phyloP scores from a whole-genome alignment of 2,113 vertebrate species.

The Lutjanus erythropterus region DNA sequence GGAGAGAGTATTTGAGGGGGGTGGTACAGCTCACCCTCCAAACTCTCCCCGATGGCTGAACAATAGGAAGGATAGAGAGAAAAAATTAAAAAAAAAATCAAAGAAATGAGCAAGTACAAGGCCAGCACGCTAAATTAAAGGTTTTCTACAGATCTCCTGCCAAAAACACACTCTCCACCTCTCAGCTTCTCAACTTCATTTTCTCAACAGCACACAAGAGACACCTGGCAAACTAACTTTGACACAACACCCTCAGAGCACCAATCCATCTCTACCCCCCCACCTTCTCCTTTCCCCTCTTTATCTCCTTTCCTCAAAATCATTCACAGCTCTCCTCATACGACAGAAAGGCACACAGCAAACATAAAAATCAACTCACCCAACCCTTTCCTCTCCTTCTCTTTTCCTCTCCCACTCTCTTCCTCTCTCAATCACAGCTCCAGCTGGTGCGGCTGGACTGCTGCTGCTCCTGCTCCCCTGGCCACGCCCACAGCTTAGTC shows the following conservation, averaged over 20 bases:
- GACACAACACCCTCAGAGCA: conserved; percentile 32
- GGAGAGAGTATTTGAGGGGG: conserved; percentile 26
- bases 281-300: neutral
- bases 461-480: conserved; percentile 47
- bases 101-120: conserved; percentile 7
- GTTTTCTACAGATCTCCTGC: conserved; percentile 14
- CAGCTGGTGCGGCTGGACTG: conserved; percentile 79
- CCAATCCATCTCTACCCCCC: neutral
- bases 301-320: neutral
- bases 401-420: conserved; percentile 59
- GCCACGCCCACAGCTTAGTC: conserved; percentile 78
- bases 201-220: neutral
- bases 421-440: conserved; percentile 80
- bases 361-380: conserved; percentile 73
- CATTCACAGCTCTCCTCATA: neutral
- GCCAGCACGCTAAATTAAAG: neutral
- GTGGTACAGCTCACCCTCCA: conserved; percentile 57
- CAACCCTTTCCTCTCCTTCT: conserved; percentile 78
- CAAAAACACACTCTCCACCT: conserved; percentile 13
- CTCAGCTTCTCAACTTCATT: conserved; percentile 31
- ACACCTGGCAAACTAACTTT: conserved; percentile 59
- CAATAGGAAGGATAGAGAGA: conserved; percentile 54
- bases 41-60: conserved; percentile 67
- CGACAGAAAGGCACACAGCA: conserved; percentile 43
- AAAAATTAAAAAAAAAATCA: conserved; percentile 4